Conservation (phyloP, 2,113 vertebrate species). For the Rhinolophus sinicus region DNA sequence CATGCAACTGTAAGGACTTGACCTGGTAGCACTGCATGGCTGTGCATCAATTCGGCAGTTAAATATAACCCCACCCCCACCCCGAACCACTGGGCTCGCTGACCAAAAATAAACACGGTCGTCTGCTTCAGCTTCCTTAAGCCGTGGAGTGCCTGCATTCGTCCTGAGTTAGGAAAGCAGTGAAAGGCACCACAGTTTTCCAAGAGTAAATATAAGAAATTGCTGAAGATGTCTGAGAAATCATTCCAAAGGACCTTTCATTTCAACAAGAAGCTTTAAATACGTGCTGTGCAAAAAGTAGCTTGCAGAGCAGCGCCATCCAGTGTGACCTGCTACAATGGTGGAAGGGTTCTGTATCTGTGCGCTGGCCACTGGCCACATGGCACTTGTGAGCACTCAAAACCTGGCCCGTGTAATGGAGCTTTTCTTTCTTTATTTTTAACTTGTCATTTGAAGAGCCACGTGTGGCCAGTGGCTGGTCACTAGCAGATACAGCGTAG, state of each 20-base stretch:
- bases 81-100: neutral
- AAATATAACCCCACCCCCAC: slow-evolving; percentile 63
- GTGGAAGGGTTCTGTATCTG: neutral
- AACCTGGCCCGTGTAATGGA: neutral
- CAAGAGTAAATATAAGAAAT: slow-evolving; percentile 27
- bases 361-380: neutral
- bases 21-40: slow-evolving; percentile 52
- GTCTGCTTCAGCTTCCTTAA: slow-evolving; percentile 61
- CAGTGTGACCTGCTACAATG: neutral
- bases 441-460: neutral
- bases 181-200: slow-evolving; percentile 44
- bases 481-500: neutral
- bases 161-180: slow-evolving; percentile 31
- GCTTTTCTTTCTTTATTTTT: neutral
- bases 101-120: slow-evolving; percentile 73
- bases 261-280: neutral
- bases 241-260: neutral
- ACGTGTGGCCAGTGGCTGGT: neutral
- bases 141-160: slow-evolving; percentile 38
- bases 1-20: slow-evolving; percentile 60
- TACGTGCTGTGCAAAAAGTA: neutral
- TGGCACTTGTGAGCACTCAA: neutral
- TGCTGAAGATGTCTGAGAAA: neutral
- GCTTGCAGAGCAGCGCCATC: neutral
- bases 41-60: slow-evolving; percentile 59